phyloP scores from a whole-genome alignment of 92 coral and sea anemone genomes.

The Virgularia gustaviana region DNA sequence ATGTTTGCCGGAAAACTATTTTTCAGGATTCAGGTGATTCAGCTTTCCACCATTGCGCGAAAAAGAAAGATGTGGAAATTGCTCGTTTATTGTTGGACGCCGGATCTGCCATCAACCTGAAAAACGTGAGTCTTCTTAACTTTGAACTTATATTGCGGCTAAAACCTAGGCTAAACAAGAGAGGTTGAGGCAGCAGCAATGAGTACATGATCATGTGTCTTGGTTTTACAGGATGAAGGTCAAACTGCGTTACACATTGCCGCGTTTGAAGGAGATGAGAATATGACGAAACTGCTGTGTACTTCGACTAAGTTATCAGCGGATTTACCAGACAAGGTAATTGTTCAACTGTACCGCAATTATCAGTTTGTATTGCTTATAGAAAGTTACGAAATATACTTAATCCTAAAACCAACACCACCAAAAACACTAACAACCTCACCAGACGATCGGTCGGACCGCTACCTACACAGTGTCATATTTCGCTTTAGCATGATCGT shows the following conservation, averaged over 20 bases:
- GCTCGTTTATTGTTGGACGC: conserved; percentile 78
- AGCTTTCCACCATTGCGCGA: conserved; percentile 75
- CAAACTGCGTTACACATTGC: conserved; percentile 94
- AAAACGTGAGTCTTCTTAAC: conserved; percentile 83
- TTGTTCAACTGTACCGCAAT: too few species aligned
- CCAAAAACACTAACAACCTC: not conserved
- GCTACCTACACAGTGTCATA: not conserved
- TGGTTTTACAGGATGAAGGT: conserved; percentile 68
- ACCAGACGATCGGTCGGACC: not conserved
- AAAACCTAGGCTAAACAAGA: too few species aligned
- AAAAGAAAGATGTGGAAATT: conserved; percentile 76
- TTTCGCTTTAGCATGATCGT: conserved; percentile 68
- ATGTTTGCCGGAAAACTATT: too few species aligned
- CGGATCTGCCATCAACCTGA: conserved; percentile 72
- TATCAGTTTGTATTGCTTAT: not conserved
- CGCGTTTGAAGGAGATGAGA: conserved; percentile 89
- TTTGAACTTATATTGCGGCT: too few species aligned
- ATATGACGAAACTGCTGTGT: conserved; percentile 59
- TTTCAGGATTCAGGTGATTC: conserved; percentile 78
- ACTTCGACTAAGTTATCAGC: conserved; percentile 31
- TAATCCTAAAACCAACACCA: not conserved
- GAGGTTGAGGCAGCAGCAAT: too few species aligned
- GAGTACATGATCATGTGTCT: too few species aligned
- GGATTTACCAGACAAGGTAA: conserved; percentile 52
- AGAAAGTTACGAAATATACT: not conserved